phyloP scores from a whole-genome alignment of 2,113 vertebrate species.

The Dendrocopos noguchii region DNA sequence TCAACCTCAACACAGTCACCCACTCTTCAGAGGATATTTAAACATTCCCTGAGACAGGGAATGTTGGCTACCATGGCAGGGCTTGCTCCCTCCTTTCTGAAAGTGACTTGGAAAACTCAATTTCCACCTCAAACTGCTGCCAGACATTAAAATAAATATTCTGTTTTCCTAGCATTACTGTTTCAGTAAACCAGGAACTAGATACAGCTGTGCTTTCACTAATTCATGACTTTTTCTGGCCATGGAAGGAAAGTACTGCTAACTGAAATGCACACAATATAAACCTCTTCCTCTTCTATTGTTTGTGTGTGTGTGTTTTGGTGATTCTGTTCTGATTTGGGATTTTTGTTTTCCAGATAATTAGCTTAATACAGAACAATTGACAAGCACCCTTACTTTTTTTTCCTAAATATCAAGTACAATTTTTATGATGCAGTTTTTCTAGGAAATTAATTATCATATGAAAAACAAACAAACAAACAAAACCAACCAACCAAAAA shows the following conservation, averaged over 20 bases:
- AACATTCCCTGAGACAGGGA: background rate
- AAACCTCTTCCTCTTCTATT: background rate
- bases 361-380: background rate
- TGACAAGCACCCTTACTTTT: background rate
- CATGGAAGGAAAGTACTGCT: background rate
- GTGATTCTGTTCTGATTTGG: no score
- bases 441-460: background rate
- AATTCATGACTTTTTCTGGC: background rate
- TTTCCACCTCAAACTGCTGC: slow-evolving; percentile 25
- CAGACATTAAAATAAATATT: slow-evolving; percentile 2
- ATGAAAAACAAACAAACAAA: background rate
- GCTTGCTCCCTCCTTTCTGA: background rate
- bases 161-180: background rate
- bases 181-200: background rate
- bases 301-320: background rate
- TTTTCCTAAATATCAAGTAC: background rate
- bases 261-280: background rate
- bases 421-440: background rate
- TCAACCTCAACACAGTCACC: background rate
- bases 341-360: background rate
- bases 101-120: slow-evolving; percentile 6
- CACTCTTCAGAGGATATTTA: background rate
- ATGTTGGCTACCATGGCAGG: rapidly evolving
- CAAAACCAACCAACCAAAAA: no score
- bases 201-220: background rate